Evolutionary conservation across 2,113 vertebrate genomes (phyloP).

Genomic region (Vicugna pacos): DNA sequence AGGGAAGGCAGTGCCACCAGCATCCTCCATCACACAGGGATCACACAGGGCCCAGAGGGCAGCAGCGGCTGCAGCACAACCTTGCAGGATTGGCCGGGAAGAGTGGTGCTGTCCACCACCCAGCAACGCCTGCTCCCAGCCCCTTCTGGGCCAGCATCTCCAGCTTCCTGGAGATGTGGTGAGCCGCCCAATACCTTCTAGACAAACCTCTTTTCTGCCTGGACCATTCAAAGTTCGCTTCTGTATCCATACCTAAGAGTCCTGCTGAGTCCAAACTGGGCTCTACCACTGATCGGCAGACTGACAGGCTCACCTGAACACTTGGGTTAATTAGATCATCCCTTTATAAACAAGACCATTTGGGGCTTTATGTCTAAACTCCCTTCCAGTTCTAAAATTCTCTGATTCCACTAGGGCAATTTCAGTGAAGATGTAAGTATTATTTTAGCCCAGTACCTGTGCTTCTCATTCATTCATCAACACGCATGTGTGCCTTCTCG

Average conservation of each 20-base stretch:
- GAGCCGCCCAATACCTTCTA: neutral
- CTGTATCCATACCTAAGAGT: neutral
- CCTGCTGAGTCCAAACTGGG: neutral
- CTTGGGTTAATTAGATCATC: neutral
- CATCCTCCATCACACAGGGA: accelerated
- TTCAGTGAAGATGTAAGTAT: neutral
- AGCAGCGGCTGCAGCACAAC: accelerated
- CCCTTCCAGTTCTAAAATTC: neutral
- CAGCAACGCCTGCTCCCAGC: neutral
- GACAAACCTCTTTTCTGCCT: neutral
- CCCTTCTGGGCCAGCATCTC: neutral
- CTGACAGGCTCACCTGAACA: neutral
- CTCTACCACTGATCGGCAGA: neutral
- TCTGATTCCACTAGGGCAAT: neutral
- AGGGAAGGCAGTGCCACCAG: neutral
- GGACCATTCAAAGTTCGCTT: neutral
- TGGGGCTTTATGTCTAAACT: neutral
- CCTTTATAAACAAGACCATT: neutral
- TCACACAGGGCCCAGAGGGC: neutral
- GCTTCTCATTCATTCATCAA: neutral
- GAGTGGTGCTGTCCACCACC: neutral
- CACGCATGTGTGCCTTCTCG: neutral
- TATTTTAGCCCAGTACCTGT: neutral
- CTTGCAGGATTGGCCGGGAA: neutral
- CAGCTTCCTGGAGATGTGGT: neutral